Percentiles rank a stretch among this genome's conserved stretches.
Conservation (phyloP, 2,113 vertebrate genomes). For the Lipophrys pholis region DNA sequence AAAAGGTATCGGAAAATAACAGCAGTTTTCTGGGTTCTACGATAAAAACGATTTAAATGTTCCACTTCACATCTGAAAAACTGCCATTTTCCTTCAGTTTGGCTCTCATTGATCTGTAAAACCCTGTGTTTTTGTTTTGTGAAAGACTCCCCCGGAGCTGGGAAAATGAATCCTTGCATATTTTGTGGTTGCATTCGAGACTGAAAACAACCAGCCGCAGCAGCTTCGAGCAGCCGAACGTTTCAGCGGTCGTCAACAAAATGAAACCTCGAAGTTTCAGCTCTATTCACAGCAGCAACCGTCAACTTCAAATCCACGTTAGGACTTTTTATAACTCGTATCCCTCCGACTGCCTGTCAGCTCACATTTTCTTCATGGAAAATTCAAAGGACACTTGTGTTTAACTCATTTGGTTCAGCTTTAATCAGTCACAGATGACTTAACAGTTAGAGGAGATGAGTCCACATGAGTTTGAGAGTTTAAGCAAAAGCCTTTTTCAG, state of each 20-base stretch:
- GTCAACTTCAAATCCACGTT: not conserved
- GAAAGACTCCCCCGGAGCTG: not conserved
- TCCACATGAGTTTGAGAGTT: not conserved
- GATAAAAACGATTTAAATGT: not conserved
- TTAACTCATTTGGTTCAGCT: not conserved
- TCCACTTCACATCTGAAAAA: not conserved
- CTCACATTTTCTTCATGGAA: not conserved
- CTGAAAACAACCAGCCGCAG: not conserved
- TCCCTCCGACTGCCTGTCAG: not conserved
- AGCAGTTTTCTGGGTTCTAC: no score
- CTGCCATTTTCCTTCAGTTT: not conserved
- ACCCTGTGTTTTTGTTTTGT: not conserved
- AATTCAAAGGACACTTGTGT: not conserved
- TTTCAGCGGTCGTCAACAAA: conserved; percentile 6
- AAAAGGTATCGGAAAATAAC: no score
- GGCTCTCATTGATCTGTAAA: not conserved
- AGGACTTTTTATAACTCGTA: not conserved
- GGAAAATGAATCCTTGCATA: not conserved
- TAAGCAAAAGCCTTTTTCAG: not conserved
- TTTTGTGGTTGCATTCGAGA: not conserved
- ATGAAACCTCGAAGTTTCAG: not conserved
- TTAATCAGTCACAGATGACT: not conserved
- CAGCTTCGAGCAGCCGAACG: not conserved
- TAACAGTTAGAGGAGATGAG: not conserved
- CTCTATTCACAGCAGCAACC: not conserved